These are phyloP conservation scores for Cataglyphis albicans DNA, from an alignment of 2,888 invertebrate genomes.

Conservation along the genomic window DNA sequence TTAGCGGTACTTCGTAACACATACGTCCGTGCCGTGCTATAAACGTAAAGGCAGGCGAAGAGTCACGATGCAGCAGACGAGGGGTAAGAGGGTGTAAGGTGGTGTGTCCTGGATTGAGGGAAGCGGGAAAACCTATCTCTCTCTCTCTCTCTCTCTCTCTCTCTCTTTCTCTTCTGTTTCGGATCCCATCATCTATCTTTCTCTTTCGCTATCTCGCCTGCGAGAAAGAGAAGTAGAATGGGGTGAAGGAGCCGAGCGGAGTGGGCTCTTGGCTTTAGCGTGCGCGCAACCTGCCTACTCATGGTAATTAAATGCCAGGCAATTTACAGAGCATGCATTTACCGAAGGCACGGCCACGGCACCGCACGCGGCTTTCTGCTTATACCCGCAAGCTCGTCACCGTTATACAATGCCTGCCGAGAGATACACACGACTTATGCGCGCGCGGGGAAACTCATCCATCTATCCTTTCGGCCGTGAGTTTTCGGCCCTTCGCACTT, in stretches of 20 bases:
- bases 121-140: neutral
- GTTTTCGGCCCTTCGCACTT: conserved; percentile 4
- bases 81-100: conserved; percentile 27
- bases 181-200: neutral
- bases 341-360: conserved; percentile 76
- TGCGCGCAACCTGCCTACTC: conserved; percentile 82
- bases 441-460: conserved; percentile 37
- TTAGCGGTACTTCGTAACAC: conserved; percentile 79
- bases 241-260: conserved; percentile 51
- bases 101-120: conserved; percentile 10
- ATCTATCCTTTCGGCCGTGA: conserved; percentile 29
- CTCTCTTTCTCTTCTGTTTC: neutral
- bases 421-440: conserved; percentile 57
- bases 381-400: conserved; percentile 59
- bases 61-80: conserved; percentile 46
- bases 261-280: conserved; percentile 78
- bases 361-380: conserved; percentile 70
- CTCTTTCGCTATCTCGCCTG: conserved; percentile 2
- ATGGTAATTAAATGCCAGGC: conserved; percentile 85
- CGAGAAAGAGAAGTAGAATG: conserved; percentile 45
- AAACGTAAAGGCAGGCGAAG: conserved; percentile 64
- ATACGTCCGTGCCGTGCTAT: conserved; percentile 67
- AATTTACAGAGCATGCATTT: conserved; percentile 84
- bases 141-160: neutral
- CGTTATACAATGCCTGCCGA: conserved; percentile 47